phyloP scores from a whole-genome alignment of 2,797 vertebrate genomes.

The Lacerta viridis region DNA sequence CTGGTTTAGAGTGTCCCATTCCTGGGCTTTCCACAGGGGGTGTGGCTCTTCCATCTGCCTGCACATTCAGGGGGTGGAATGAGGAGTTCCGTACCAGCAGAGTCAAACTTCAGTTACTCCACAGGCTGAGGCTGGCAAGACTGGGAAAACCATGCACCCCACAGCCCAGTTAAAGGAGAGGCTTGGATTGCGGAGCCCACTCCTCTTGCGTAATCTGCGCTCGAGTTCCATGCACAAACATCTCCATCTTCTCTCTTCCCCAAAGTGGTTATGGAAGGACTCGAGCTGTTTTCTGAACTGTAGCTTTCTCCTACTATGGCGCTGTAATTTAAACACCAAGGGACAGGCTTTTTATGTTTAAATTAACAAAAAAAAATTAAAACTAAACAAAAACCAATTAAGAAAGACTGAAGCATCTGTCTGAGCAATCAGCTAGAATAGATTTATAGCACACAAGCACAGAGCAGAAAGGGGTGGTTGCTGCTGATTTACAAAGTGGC shows the following conservation, averaged over 20 bases:
- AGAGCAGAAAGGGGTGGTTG: neutral
- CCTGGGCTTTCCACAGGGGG: too few species aligned
- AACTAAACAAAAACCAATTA: conserved; percentile 2
- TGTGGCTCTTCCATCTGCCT: too few species aligned
- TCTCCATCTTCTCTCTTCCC: neutral
- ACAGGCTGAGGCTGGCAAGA: neutral
- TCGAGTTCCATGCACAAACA: neutral
- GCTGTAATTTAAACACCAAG: neutral
- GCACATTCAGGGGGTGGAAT: too few species aligned
- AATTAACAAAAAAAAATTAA: neutral
- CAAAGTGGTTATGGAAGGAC: neutral
- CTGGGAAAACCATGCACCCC: neutral
- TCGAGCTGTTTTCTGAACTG: neutral
- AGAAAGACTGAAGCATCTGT: neutral
- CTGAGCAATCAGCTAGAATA: conserved; percentile 27
- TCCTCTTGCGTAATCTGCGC: neutral
- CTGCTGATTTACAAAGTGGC: neutral
- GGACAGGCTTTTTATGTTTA: rapidly evolving
- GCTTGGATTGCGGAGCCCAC: neutral
- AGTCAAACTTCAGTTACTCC: neutral
- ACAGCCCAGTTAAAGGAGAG: neutral
- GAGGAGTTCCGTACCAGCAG: too few species aligned
- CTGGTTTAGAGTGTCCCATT: too few species aligned
- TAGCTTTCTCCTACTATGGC: rapidly evolving
- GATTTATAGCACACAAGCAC: neutral